These are phyloP conservation scores for Pteruthius melanotis DNA, from an alignment of 2,113 vertebrate genomes.

Conservation along the genomic window DNA sequence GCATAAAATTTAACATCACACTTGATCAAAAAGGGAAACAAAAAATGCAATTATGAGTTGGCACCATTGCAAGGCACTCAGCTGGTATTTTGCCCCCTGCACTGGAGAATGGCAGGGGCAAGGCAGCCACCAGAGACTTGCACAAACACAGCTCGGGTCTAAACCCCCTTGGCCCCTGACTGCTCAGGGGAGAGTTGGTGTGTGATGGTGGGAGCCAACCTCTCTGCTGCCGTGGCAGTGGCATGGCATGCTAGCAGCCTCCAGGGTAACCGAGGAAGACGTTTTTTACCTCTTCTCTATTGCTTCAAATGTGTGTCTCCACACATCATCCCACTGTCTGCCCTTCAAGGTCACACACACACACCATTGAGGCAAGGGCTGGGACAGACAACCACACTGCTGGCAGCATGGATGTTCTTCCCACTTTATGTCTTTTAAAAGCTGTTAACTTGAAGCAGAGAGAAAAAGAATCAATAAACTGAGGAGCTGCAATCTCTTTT, in stretches of 20 bases:
- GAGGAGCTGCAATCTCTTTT: background rate
- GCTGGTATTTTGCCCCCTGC: background rate
- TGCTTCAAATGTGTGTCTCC: background rate
- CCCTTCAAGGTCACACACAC: background rate
- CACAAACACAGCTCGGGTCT: background rate
- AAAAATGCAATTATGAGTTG: background rate
- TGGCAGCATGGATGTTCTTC: background rate
- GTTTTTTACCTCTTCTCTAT: background rate
- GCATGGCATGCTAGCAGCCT: background rate
- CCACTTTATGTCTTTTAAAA: background rate
- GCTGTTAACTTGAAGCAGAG: background rate
- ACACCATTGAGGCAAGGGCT: rapidly evolving
- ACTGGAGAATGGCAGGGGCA: background rate
- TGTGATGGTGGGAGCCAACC: background rate
- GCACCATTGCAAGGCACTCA: background rate
- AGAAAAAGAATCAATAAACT: background rate
- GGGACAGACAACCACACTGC: background rate
- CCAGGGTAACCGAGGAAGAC: background rate
- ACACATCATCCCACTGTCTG: background rate
- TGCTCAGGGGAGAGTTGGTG: background rate
- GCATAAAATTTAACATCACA: background rate
- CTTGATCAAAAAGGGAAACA: background rate
- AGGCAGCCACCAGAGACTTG: background rate
- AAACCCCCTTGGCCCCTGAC: background rate
- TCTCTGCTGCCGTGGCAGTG: background rate